Conservation (phyloP, 2,797 vertebrate species). For the Sardinella longiceps region DNA sequence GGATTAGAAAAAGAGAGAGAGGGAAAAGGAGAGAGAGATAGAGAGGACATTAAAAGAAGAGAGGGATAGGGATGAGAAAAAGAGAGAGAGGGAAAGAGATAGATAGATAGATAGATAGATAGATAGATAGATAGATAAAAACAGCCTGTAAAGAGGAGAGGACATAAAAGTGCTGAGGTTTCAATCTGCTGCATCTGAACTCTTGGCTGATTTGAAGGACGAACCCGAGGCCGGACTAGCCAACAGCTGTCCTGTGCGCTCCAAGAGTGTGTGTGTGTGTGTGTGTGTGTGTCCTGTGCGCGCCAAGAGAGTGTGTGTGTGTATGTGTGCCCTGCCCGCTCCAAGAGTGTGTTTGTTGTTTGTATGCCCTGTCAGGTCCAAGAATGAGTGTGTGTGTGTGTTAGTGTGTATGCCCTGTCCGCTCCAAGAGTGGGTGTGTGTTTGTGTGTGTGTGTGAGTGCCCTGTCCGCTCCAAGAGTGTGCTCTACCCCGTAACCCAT, state of each 20-base stretch:
- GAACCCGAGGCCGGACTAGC: background rate
- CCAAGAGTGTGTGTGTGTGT: background rate
- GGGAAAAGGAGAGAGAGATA: conserved; percentile 19
- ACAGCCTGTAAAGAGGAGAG: conserved; percentile 24
- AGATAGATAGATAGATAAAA: too few species aligned
- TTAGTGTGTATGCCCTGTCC: background rate
- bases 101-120: too few species aligned
- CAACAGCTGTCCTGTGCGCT: background rate
- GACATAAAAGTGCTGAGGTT: conserved; percentile 7
- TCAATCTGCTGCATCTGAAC: conserved; percentile 26
- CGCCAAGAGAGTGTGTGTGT: background rate
- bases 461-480: too few species aligned
- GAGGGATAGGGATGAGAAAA: conserved; percentile 25
- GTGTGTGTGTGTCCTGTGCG: background rate
- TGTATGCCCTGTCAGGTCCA: too few species aligned
- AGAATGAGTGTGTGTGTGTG: background rate
- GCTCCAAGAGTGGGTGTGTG: background rate
- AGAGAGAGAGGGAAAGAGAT: too few species aligned
- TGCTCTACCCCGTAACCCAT: too few species aligned
- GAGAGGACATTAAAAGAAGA: conserved; percentile 47
- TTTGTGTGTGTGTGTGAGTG: background rate
- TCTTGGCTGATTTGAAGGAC: background rate
- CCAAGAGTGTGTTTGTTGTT: background rate
- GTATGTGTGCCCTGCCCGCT: too few species aligned
- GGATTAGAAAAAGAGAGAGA: conserved; percentile 17